These are phyloP conservation scores for Neosilurus hyrtlii DNA, from an alignment of 2,797 vertebrate genomes.

Conservation along the genomic window DNA sequence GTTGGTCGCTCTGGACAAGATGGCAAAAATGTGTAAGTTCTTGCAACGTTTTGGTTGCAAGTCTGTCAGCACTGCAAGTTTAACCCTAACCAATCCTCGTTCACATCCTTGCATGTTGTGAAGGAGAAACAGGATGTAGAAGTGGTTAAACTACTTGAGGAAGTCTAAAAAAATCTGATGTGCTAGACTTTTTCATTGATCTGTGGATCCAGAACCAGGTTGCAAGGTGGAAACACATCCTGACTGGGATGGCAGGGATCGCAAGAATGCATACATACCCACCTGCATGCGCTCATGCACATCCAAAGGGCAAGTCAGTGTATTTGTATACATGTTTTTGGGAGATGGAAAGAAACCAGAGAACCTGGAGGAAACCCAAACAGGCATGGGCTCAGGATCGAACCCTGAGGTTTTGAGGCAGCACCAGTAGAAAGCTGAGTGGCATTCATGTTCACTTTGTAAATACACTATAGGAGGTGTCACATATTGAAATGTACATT, in stretches of 20 bases:
- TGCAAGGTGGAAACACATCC: neutral
- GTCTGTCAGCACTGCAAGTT: too few species aligned
- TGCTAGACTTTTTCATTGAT: neutral
- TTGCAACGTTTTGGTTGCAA: too few species aligned
- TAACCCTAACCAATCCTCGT: too few species aligned
- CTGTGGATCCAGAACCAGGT: neutral
- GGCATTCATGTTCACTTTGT: neutral
- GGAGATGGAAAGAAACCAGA: neutral
- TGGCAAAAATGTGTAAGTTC: too few species aligned
- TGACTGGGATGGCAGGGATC: neutral
- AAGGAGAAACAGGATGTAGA: too few species aligned
- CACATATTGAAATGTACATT: neutral
- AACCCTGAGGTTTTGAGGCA: neutral
- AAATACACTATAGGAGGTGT: neutral
- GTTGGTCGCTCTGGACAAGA: too few species aligned
- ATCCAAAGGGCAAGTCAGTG: neutral
- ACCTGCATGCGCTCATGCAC: neutral
- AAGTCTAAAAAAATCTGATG: too few species aligned
- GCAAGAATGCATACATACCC: neutral
- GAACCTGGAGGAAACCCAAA: neutral
- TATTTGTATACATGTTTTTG: neutral
- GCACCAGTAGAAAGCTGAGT: neutral
- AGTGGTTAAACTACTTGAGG: too few species aligned
- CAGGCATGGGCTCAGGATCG: neutral
- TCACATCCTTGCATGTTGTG: too few species aligned